Evolutionary conservation across 2,888 invertebrate genomes (phyloP).

Genomic region (Platycheirus rosarum): DNA sequence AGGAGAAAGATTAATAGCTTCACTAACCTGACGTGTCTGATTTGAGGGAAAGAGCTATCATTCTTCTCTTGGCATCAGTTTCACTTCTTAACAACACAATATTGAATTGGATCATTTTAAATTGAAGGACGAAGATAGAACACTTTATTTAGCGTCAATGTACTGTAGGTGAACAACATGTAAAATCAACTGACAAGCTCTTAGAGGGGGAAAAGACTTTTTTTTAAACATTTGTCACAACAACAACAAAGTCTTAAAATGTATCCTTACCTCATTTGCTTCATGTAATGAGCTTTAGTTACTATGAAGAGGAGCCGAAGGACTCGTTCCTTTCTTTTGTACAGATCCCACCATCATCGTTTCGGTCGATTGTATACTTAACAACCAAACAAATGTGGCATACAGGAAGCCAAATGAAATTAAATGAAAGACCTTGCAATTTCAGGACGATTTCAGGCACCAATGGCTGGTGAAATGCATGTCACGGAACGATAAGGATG

Average conservation of each 20-base stretch:
- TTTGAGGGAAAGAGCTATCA: neutral
- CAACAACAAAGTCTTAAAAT: neutral
- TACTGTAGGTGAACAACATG: neutral
- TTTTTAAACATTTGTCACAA: neutral
- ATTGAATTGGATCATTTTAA: conserved; percentile 14
- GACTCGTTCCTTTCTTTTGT: conserved; percentile 22
- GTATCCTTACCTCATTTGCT: neutral
- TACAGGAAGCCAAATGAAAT: conserved; percentile 40
- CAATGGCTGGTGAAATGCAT: conserved; percentile 49
- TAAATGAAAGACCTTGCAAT: conserved; percentile 43
- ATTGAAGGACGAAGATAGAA: conserved; percentile 1
- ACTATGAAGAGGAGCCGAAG: neutral
- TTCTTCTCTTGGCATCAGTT: neutral
- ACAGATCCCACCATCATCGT: conserved; percentile 9
- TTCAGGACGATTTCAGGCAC: conserved; percentile 16
- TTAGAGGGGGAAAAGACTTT: neutral
- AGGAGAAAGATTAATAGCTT: neutral
- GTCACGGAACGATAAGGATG: conserved; percentile 62
- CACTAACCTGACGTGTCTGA: neutral
- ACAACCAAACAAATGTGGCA: conserved; percentile 46
- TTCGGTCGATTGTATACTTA: conserved; percentile 11
- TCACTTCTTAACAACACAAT: neutral
- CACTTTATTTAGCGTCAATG: neutral
- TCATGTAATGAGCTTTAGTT: conserved; percentile 21
- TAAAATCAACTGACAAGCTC: neutral